Base-by-base conservation (phyloP, 2,113 vertebrate species). In the Melanostigma gelatinosum region DNA sequence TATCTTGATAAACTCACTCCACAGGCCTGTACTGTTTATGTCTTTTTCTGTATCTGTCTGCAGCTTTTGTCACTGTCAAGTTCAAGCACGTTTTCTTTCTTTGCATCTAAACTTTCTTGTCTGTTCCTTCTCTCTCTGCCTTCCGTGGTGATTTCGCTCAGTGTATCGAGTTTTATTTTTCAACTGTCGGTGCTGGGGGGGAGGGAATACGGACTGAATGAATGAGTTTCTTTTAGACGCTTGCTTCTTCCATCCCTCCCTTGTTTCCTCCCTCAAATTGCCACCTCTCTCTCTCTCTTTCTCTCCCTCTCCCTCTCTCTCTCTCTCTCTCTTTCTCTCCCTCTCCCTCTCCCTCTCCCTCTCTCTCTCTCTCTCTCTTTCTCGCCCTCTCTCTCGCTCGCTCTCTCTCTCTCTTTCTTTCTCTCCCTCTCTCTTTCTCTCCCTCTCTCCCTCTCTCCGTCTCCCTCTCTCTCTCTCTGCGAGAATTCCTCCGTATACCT, bases 221-320 rank as follows among this genome's bases (percentile, higher is more conserved):
- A 95, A 95, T 94, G 93, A 93, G 86, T 90, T 88, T 92, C 88
- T 91, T 94, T 92, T 87, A 94, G 89, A 88, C 87, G 79, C 89
- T 71, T 8, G 18, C 84, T 82, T 77, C 80, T 85, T 85, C 87
- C 86, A 90, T 92, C 89, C 90, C 92, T 91, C 85, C 85, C 89
- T 79, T 64, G 82, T 88, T 94, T 91, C 91, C 90, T 93, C 87
- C 90, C 91, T 86, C 85, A 94, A 94, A 94, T 93, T 91, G 91
- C 92, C 88, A 94, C 88, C 87, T 92, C 84, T 93, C 77, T 73
- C 77, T 75, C 68, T 72, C 34, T 22, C 89, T 82, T 76, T 61
- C 68, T 85, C 63, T 81, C 81, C 92, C 73, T 75, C 75, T 75
- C 29, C 18, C 88, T 80, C 76, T 61, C 68, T 85, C 65, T 81